Conservation (phyloP, 2,888 invertebrate genomes). For the Strigamia transsilvanica region DNA sequence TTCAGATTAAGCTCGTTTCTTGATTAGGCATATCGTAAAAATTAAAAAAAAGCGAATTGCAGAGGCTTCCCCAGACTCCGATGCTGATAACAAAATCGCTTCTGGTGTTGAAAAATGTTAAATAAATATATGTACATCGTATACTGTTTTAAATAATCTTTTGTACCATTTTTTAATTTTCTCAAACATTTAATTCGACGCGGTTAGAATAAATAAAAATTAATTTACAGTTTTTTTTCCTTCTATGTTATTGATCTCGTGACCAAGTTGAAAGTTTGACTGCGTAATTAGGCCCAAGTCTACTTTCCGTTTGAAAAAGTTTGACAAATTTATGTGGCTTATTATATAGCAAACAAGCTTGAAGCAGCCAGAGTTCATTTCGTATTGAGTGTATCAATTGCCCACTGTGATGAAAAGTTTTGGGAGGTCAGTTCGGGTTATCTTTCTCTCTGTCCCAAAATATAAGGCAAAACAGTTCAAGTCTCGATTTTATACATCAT, state of each 20-base stretch:
- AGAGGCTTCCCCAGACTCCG: conserved; percentile 6
- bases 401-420: conserved; percentile 8
- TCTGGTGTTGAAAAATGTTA: conserved; percentile 2
- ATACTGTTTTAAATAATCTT: not conserved
- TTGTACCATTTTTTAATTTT: too few relatives aligned
- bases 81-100: conserved; percentile 2
- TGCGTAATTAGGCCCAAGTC: not conserved
- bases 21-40: not conserved
- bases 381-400: conserved; percentile 2
- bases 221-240: too few relatives aligned
- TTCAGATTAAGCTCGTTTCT: conserved; percentile 8
- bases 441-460: not conserved
- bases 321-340: conserved; percentile 2
- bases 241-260: not conserved
- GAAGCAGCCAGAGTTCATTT: conserved; percentile 1
- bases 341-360: not conserved
- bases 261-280: not conserved
- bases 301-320: conserved; percentile 2
- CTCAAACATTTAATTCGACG: too few relatives aligned
- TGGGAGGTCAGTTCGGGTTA: not conserved
- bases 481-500: not conserved
- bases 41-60: not conserved
- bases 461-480: conserved; percentile 8
- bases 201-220: too few relatives aligned
- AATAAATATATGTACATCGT: not conserved